Conservation (phyloP, 2,113 vertebrate species). For the Mus musculus region DNA sequence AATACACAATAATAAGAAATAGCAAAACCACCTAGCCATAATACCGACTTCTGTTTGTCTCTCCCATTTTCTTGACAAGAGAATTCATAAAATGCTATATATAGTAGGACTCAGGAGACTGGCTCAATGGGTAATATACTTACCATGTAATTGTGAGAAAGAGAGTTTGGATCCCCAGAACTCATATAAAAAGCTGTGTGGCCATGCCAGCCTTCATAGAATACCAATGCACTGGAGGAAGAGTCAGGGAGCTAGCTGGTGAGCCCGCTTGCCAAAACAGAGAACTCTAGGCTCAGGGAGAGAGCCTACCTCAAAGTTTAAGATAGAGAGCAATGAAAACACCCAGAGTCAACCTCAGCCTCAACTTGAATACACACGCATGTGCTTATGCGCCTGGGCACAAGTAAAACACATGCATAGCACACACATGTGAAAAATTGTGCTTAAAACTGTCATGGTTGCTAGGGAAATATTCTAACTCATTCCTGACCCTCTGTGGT, state of each 20-base stretch:
- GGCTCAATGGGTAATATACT: background rate
- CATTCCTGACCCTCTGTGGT: background rate
- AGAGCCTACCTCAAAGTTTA: background rate
- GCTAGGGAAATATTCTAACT: background rate
- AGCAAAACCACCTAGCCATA: background rate
- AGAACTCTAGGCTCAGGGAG: background rate
- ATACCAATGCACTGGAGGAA: background rate
- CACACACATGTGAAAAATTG: background rate
- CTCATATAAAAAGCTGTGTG: too few relatives aligned
- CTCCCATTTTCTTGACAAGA: slow-evolving; percentile 34
- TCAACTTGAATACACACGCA: background rate
- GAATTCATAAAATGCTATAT: background rate
- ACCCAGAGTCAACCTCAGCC: too few relatives aligned
- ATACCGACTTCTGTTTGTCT: background rate
- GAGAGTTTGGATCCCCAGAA: background rate
- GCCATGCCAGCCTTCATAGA: too few relatives aligned
- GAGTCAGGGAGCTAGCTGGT: background rate
- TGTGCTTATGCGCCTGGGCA: background rate
- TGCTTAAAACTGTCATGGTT: fast-evolving
- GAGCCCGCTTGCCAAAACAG: background rate
- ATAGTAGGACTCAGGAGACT: too few relatives aligned
- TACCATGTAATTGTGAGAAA: background rate
- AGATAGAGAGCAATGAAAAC: too few relatives aligned
- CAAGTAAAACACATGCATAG: background rate
- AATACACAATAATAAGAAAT: background rate